Percentiles rank a stretch among this genome's conserved stretches.
Conservation (phyloP, 2,797 vertebrate genomes). For the Spea hammondii region DNA sequence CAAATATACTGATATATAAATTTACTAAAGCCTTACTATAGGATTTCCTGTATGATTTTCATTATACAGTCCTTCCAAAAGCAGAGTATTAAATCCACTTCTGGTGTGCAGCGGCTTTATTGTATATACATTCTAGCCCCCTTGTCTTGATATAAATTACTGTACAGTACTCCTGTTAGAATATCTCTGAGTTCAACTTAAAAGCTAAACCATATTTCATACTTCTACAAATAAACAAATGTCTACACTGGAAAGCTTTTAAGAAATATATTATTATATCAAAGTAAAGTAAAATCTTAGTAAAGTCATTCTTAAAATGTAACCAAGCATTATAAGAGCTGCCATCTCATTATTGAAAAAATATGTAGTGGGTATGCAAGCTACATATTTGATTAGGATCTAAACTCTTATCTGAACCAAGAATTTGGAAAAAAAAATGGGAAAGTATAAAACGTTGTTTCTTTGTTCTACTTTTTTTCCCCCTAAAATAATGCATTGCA, state of each 20-base stretch:
- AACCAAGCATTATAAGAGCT: constrained; percentile 66
- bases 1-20: too few species aligned
- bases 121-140: constrained; percentile 13
- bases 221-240: constrained; percentile 48
- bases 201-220: constrained; percentile 31
- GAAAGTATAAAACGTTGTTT: constrained; percentile 80
- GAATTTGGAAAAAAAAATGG: constrained; percentile 73
- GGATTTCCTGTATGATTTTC: not conserved
- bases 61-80: not conserved
- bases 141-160: constrained; percentile 51
- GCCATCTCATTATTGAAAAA: constrained; percentile 66
- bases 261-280: constrained; percentile 38
- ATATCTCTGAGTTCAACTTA: constrained; percentile 47
- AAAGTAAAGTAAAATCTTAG: constrained; percentile 57
- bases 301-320: constrained; percentile 60
- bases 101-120: not conserved
- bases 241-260: constrained; percentile 40
- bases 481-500: constrained; percentile 64
- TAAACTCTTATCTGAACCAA: constrained; percentile 73
- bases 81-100: not conserved
- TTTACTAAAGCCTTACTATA: too few species aligned
- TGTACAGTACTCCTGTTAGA: constrained; percentile 67
- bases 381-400: constrained; percentile 74
- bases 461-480: constrained; percentile 71
- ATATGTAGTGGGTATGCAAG: constrained; percentile 66